phyloP scores from a whole-genome alignment of 2,113 vertebrate species.

The Ptilonorhynchus violaceus region DNA sequence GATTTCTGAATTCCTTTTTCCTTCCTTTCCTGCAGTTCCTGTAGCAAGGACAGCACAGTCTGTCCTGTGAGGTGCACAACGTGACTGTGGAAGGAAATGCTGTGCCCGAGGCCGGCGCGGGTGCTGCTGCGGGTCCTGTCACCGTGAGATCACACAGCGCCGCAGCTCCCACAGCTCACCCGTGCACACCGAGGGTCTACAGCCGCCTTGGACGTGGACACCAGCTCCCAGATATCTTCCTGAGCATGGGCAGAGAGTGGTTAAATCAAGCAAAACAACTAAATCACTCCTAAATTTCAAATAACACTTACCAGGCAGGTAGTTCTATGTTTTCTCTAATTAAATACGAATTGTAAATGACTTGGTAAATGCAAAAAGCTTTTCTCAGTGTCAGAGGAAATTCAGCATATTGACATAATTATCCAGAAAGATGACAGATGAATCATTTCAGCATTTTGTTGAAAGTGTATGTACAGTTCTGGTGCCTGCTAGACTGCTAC shows the following conservation, averaged over 20 bases:
- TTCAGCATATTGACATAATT: constrained; percentile 1
- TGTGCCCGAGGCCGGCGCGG: background rate
- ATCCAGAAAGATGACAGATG: constrained; percentile 16
- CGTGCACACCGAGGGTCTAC: rapidly evolving
- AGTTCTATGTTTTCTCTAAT: background rate
- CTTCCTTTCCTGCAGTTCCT: background rate
- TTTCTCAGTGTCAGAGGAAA: background rate
- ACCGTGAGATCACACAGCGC: rapidly evolving
- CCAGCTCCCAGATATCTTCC: background rate
- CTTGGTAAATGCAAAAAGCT: background rate
- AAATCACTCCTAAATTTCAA: background rate
- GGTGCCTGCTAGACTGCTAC: background rate
- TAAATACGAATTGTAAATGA: background rate
- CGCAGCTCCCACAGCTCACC: background rate
- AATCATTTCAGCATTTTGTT: background rate
- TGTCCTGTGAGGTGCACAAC: background rate
- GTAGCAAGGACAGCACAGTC: rapidly evolving
- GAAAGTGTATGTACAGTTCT: background rate
- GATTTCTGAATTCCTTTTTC: background rate
- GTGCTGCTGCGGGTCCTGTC: rapidly evolving
- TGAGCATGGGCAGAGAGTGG: rapidly evolving
- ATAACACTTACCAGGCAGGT: background rate
- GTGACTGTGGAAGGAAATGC: rapidly evolving
- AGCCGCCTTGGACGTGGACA: rapidly evolving
- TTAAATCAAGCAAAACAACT: background rate